These are phyloP conservation scores for Dryococelus australis DNA, from an alignment of 2,888 invertebrate species.

Conservation along the genomic window DNA sequence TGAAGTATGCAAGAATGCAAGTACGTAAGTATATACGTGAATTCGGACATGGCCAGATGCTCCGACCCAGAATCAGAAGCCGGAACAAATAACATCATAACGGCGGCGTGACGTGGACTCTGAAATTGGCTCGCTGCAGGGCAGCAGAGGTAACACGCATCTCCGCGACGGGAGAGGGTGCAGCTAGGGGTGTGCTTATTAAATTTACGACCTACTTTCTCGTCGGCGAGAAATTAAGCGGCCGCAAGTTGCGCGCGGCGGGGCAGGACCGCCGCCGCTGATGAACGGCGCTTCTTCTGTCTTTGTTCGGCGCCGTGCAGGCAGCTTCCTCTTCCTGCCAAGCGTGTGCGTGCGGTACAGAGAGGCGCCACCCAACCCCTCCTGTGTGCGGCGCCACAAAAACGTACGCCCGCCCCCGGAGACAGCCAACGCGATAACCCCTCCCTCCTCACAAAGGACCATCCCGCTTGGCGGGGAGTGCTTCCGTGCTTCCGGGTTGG, in stretches of 20 bases:
- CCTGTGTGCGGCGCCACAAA: no score
- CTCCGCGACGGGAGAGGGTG: neutral
- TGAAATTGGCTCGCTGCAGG: neutral
- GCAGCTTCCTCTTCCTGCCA: no score
- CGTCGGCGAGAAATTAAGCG: conserved; percentile 2
- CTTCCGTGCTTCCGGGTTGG: no score
- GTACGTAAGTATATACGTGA: no score
- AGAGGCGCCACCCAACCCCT: neutral
- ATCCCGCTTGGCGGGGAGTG: no score
- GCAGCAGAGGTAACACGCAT: neutral
- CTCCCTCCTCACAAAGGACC: no score
- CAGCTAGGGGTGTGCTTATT: neutral
- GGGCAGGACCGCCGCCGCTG: neutral
- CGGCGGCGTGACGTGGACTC: neutral
- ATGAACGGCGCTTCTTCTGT: neutral
- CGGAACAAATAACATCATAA: neutral
- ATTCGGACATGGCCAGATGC: no score
- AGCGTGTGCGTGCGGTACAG: no score
- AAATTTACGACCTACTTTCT: neutral
- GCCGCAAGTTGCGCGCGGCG: neutral
- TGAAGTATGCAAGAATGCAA: no score
- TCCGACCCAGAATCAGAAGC: neutral
- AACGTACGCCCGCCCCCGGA: no score
- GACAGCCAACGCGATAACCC: no score
- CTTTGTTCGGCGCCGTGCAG: neutral